A percentile compares a stretch with the other conserved stretches of the same genome.
phyloP scores from a whole-genome alignment of 2,797 vertebrate genomes.

The Phoxinus dragarum region DNA sequence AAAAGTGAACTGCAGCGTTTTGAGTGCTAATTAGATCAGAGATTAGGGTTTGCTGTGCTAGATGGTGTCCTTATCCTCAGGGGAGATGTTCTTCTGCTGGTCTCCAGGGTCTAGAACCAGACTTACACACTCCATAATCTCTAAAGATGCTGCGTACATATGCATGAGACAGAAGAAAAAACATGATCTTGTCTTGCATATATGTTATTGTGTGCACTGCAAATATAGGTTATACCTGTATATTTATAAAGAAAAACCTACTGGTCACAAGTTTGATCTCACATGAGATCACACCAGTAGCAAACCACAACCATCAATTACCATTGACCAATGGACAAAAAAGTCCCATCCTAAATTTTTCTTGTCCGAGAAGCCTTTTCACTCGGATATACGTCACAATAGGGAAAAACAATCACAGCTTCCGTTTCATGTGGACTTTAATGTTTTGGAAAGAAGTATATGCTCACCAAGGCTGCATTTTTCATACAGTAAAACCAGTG shows the following conservation, averaged over 20 bases:
- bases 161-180: slow-evolving; percentile 41
- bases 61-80: neutral
- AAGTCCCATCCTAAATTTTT: too few relatives aligned
- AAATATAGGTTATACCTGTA: neutral
- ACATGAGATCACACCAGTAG: too few relatives aligned
- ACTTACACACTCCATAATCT: neutral
- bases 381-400: too few relatives aligned
- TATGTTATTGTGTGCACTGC: neutral
- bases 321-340: too few relatives aligned
- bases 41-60: slow-evolving; percentile 5
- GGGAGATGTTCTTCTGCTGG: slow-evolving; percentile 10
- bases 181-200: neutral
- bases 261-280: neutral
- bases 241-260: neutral
- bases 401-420: too few relatives aligned
- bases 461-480: neutral
- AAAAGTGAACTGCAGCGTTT: neutral
- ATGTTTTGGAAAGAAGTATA: neutral
- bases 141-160: neutral
- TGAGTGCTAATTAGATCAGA: slow-evolving; percentile 36
- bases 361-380: too few relatives aligned
- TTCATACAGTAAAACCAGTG: neutral
- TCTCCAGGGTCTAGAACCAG: slow-evolving; percentile 34
- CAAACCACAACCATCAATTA: too few relatives aligned
- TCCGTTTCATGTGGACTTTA: too few relatives aligned